phyloP scores from a whole-genome alignment of 2,797 vertebrate species.

The Prionace glauca region DNA sequence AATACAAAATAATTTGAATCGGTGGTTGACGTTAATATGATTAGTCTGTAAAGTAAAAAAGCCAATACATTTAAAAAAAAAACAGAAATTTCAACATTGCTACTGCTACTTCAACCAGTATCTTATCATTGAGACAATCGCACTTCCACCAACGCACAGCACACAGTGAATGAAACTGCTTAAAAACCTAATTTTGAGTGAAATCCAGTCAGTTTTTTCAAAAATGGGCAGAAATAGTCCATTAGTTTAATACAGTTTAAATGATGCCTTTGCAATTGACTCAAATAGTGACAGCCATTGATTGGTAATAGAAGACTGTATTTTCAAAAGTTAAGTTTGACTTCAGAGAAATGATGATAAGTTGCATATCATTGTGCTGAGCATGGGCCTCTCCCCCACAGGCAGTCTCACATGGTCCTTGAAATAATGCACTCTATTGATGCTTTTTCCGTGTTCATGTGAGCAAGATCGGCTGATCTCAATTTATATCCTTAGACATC shows the following conservation, averaged over 20 bases:
- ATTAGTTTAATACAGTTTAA: neutral
- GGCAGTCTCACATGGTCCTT: neutral
- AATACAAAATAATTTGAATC: neutral
- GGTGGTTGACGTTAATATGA: neutral
- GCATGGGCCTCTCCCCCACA: neutral
- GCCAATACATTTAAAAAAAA: neutral
- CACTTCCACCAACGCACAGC: neutral
- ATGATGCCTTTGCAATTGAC: neutral
- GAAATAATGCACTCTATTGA: neutral
- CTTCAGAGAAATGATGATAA: neutral
- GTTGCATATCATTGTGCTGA: neutral
- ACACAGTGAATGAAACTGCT: neutral
- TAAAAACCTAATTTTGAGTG: neutral
- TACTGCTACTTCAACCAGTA: neutral
- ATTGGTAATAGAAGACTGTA: neutral
- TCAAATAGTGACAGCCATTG: neutral
- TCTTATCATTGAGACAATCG: neutral
- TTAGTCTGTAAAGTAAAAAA: neutral
- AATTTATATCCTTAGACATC: neutral
- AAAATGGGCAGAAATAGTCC: neutral
- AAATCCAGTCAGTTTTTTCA: neutral
- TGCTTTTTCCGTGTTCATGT: neutral
- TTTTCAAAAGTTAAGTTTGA: neutral
- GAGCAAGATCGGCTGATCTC: slow-evolving; percentile 1
- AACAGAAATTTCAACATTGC: neutral